These are phyloP conservation scores for Molothrus aeneus DNA, from an alignment of 2,797 vertebrate species.

Conservation along the genomic window DNA sequence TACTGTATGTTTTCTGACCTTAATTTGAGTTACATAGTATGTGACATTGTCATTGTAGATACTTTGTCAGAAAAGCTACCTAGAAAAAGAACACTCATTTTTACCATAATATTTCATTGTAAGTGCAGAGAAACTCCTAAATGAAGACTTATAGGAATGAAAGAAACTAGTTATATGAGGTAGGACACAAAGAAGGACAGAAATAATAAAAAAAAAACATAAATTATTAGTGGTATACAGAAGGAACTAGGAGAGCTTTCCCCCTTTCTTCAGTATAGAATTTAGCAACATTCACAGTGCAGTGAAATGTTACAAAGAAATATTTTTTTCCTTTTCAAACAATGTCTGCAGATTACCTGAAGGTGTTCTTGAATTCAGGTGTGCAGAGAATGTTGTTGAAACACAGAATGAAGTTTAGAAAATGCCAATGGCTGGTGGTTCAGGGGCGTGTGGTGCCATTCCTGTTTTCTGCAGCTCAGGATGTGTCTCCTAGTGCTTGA, in stretches of 20 bases:
- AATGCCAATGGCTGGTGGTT: too few species aligned
- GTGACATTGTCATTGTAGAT: not conserved
- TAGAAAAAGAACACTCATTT: not conserved
- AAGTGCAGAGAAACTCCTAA: not conserved
- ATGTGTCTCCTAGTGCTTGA: too few species aligned
- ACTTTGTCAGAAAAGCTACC: not conserved
- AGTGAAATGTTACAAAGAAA: not conserved
- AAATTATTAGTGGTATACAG: not conserved
- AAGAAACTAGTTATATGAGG: not conserved
- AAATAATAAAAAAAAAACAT: not conserved
- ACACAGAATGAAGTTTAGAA: too few species aligned
- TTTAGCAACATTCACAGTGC: not conserved
- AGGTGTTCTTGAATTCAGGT: not conserved
- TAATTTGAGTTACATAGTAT: not conserved
- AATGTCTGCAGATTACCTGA: not conserved
- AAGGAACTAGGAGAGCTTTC: not conserved
- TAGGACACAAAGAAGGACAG: not conserved
- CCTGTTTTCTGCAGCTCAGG: too few species aligned
- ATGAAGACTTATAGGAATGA: not conserved
- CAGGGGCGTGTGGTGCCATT: too few species aligned
- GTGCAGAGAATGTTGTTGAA: not conserved
- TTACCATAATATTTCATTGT: not conserved
- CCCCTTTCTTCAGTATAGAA: not conserved
- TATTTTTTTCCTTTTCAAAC: not conserved
- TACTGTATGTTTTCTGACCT: not conserved